Evolutionary conservation across 64 coral and sea anemone species (phyloP), one percentile per base, ranked within the genome.

Genomic region (Montipora sp.): DNA sequence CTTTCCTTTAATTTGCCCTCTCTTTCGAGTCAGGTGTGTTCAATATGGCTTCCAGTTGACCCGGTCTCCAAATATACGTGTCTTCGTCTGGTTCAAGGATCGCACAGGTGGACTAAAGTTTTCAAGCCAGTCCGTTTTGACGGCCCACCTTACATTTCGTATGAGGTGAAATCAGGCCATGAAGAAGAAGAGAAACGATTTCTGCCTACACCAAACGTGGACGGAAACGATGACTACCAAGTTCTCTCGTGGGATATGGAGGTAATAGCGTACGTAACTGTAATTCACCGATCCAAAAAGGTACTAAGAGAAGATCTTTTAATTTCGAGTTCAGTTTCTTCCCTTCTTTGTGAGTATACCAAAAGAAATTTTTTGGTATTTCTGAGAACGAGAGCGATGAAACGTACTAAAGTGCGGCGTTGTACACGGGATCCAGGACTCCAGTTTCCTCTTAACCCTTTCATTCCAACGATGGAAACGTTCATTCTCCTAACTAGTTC

Each of bases 221-320:
- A 89, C 46, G 75, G 57, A 65, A 77, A 79, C 73, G 27, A 89
- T 0, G 49, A 89, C n/a, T 79, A 65, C 47, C 53, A 89, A 89
- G 75, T 89, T 57, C 48, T 89, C 16, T 79, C 88, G 51, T 89
- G 88, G 88, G 63, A 89, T 46, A 89, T 89, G 88, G 36, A 89
- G 88, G 88, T 89, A 19, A 66, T 11, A 22, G 15, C 7, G 2
- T 55, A 10, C 5, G 10, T 55, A 55, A 55, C 10, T 10, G 51
- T 36, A 36, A 36, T 36, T 36, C 36, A 36, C 36, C 36, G 36
- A 36, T 36, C 36, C 36, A 36, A 36, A 36, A 36, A 36, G 36
- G 36, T 36, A 2, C 36, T 36, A 36, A 36, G 36, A 36, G 36
- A 36, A 2, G 36, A 36, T 36, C 36, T 57, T 57, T 0, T 11